Base-by-base conservation (phyloP, 2,797 vertebrate genomes). In the Sebastes vulpes region DNA sequence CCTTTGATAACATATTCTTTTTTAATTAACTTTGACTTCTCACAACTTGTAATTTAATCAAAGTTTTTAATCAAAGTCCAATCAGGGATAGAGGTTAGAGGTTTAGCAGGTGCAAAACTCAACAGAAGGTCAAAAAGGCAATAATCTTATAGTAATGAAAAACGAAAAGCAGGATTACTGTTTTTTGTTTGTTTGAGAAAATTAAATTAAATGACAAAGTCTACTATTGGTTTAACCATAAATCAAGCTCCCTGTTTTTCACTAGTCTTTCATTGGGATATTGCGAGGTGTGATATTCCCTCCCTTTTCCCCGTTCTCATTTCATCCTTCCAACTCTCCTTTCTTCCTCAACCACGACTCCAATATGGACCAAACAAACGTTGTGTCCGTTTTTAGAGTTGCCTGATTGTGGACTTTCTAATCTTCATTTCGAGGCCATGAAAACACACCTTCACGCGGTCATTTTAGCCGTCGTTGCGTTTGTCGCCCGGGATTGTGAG, bases 271-370 rank as follows among this genome's bases (percentile, higher is more conserved):
- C 3, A 14, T 31, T 58, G 26, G 11, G 54, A 50, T 46, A 11
- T 53, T 35, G 3, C 12, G 0, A 28, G 48, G 35, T 46, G 67
- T 58, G 26, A 74, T 29, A 64, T 46, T 23, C 21, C 58, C 46
- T 60, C 58, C 31, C 11, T 23, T 78, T 61, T 60, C 20, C 23
- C 26, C 6, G 31, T 20, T 48, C 52, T 63, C 11, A 32, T 60
- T 71, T 72, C 54, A 48, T 53, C 26, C 14, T 42, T 66, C 26
- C 20, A 25, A 25, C 21, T 74, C 35, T 9, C 14, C 35, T 64
- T 53, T 75, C 60, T 48, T 77, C 32, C 57, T 65, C 26, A 16
- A 59, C 50, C 56, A 52, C n/a, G 29, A 73, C 5, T 74, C 28
- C n/a, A 48, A 4, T 20, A 29, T 42, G n/a, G 42, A 59, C 29